These are phyloP conservation scores for Melanotaenia trifasciata DNA, from an alignment of 2,797 vertebrate genomes.

Conservation along the genomic window DNA sequence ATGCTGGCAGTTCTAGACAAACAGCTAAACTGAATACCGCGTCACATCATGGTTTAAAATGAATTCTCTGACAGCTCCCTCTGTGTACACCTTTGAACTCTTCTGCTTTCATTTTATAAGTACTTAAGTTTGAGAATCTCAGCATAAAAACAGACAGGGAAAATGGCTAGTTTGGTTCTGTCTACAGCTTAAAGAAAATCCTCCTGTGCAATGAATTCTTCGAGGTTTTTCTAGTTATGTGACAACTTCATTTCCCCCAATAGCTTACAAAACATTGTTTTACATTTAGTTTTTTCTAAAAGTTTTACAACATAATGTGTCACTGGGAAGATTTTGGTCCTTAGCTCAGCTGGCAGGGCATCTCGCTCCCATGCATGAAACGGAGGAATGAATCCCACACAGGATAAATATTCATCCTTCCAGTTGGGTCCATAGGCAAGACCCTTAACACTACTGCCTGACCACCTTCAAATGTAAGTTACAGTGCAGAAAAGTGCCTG, in stretches of 20 bases:
- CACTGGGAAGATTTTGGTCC: no score
- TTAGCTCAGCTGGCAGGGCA: no score
- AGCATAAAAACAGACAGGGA: constrained; percentile 1
- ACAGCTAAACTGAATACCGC: background rate
- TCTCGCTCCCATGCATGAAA: no score
- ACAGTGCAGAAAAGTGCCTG: no score
- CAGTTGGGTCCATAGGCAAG: no score
- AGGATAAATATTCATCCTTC: no score
- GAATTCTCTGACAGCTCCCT: background rate
- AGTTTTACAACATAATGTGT: no score
- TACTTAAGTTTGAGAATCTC: background rate
- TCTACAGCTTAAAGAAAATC: constrained; percentile 7
- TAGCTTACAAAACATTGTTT: background rate
- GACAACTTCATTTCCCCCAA: no score
- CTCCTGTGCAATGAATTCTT: background rate
- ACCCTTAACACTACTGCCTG: no score
- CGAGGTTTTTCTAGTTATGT: background rate
- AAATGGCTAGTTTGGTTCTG: background rate
- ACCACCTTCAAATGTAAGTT: no score
- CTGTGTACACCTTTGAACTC: background rate
- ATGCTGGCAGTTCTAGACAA: constrained; percentile 10
- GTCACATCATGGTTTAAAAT: background rate
- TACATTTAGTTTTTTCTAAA: no score
- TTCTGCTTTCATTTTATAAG: background rate
- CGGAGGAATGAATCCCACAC: no score